Evolutionary conservation across 1,140 invertebrate genomes (phyloP), one percentile per base, ranked within the genome.

Genomic region (Anagrus nilaparvatae): DNA sequence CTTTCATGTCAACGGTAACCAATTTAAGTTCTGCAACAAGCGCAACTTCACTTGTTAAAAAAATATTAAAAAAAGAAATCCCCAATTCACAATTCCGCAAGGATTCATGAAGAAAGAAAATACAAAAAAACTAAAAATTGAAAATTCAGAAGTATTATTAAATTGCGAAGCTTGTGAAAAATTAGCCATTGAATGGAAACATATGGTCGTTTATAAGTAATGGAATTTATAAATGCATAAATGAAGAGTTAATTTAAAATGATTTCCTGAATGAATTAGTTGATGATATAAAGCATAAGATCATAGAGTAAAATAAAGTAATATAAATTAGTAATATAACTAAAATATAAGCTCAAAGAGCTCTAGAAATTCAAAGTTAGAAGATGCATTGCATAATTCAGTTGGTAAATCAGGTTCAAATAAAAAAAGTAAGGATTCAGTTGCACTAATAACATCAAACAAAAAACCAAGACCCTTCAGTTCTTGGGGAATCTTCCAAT

Each of bases 21-120:
- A 60, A 61, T 5, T 56, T 60, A 13, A 65, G 62, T 39, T 56
- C 56, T 1, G 52, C 41, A 3, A 65, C 63, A 0, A 60, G 55
- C 17, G 54, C 53, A 18, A 49, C 46, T 7, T 64, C 64, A 0
- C 17, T 58, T 5, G 49, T 49, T 3, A 28, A 32, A 0, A 63
- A 58, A 31, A 27, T 51, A 1, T 20, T 17, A 0, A 17, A 14
- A 2, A 57, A 55, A 37, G 50, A 6, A 24, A 37, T 16, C 35
- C 28, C 2, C 44, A 54, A 7, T 65, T 67, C 31, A 37, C 54
- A 1, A 27, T 57, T n/a, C 63, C 62, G 0, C 40, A 43, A n/a
- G 48, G 41, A 3, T 48, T 52, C 0, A 50, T 43, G 0, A 67
- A 65, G 25, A n/a, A n/a, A n/a, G n/a, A n/a, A n/a, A 51, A 63